Conservation (phyloP, 2,888 invertebrate genomes). For the Drosophila kokeensis region DNA sequence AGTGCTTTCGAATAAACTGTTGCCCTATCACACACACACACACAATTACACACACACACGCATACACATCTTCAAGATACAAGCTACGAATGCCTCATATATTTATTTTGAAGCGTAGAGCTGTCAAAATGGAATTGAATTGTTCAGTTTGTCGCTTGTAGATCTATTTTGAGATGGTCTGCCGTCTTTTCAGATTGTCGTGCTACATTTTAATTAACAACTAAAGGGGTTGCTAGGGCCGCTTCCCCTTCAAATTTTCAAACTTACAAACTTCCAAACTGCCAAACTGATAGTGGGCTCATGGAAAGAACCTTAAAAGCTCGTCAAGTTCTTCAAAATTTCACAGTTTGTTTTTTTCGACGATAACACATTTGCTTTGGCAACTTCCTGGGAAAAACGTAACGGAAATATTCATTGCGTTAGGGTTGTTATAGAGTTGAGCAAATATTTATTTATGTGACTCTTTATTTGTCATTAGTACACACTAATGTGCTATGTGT, state of each 20-base stretch:
- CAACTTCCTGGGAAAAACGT: conserved; percentile 57
- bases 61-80: conserved; percentile 33
- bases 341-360: not conserved
- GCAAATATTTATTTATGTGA: conserved; percentile 63
- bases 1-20: conserved; percentile 24
- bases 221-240: conserved; percentile 29
- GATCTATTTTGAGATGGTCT: conserved; percentile 61
- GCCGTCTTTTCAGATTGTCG: conserved; percentile 11
- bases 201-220: conserved; percentile 74
- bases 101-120: conserved; percentile 44
- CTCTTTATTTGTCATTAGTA: conserved; percentile 40
- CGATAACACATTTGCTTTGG: conserved; percentile 47
- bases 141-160: conserved; percentile 59
- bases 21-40: conserved; percentile 47
- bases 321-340: conserved; percentile 3
- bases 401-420: conserved; percentile 56
- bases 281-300: conserved; percentile 9
- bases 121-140: conserved; percentile 72
- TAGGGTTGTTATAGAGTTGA: conserved; percentile 45
- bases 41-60: conserved; percentile 12
- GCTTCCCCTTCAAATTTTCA: not conserved
- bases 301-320: conserved; percentile 3
- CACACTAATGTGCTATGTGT: conserved; percentile 19
- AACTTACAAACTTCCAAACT: not conserved
- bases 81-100: conserved; percentile 37